These are phyloP conservation scores for Pitta sordida DNA, from an alignment of 2,113 vertebrate species.

Conservation along the genomic window DNA sequence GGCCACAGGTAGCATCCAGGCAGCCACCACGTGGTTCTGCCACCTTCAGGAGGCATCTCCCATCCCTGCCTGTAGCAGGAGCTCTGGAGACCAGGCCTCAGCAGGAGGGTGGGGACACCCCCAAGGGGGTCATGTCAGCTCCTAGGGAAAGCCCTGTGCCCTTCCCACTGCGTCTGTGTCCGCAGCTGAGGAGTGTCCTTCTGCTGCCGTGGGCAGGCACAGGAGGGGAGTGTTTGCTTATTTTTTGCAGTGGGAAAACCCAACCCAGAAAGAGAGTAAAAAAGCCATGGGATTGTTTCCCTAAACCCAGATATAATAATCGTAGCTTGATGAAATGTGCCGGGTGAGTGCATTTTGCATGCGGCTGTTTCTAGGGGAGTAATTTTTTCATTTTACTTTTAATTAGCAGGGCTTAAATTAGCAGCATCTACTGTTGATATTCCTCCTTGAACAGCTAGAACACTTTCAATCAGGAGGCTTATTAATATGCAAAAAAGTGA, in stretches of 20 bases:
- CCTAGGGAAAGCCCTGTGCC: no score
- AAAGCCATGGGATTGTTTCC: neutral
- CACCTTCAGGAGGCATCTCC: no score
- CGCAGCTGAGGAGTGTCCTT: no score
- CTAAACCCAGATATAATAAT: neutral
- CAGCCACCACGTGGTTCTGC: no score
- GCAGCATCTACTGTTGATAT: slow-evolving; percentile 68
- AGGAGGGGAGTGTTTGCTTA: no score
- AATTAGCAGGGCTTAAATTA: slow-evolving; percentile 75
- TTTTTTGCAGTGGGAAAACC: neutral
- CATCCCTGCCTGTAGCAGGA: no score
- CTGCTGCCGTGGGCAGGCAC: no score
- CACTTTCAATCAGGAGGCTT: slow-evolving; percentile 67
- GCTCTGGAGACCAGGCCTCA: no score
- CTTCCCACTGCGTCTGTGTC: no score
- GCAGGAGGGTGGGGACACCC: no score
- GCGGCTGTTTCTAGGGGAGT: slow-evolving; percentile 41
- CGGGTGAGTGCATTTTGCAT: neutral
- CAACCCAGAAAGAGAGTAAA: neutral
- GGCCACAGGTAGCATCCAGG: no score
- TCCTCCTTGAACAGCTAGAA: slow-evolving; percentile 55
- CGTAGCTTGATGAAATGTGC: neutral
- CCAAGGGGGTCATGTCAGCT: no score
- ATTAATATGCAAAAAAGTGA: slow-evolving; percentile 72
- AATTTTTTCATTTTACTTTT: slow-evolving; percentile 33